phyloP scores from a whole-genome alignment of 2,113 vertebrate species.

The Channa argus region DNA sequence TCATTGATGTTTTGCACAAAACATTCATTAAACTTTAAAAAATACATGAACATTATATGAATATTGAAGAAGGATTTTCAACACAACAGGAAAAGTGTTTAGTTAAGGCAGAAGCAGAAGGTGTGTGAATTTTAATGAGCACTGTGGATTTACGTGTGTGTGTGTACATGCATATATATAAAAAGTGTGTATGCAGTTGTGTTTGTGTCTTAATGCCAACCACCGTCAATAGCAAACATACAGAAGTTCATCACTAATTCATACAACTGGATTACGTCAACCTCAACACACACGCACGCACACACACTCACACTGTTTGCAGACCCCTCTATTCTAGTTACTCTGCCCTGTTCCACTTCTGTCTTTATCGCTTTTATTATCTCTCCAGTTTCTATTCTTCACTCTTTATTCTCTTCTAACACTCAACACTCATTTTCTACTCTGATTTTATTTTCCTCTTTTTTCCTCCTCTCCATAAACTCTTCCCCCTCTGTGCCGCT shows the following conservation, averaged over 20 bases:
- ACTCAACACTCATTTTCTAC: background rate
- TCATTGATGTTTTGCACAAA: background rate
- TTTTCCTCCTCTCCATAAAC: slow-evolving; percentile 17
- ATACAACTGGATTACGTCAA: slow-evolving; percentile 64
- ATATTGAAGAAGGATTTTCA: background rate
- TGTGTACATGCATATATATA: background rate
- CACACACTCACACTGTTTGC: background rate
- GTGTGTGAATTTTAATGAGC: slow-evolving; percentile 44
- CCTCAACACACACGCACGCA: slow-evolving; percentile 19
- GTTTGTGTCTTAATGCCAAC: slow-evolving; percentile 18
- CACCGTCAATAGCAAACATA: slow-evolving; percentile 64
- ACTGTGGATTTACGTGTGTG: slow-evolving; percentile 5
- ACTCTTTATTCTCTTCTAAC: background rate
- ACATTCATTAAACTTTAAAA: background rate
- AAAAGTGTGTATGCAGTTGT: no score
- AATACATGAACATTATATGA: background rate
- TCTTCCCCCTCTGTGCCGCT: slow-evolving; percentile 11
- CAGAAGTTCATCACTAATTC: slow-evolving; percentile 76
- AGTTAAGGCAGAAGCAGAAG: background rate
- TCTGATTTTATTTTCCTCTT: slow-evolving; percentile 7
- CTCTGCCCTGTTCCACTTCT: background rate
- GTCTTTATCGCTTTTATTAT: background rate
- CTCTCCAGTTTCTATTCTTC: background rate
- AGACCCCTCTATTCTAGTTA: background rate
- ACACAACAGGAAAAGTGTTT: background rate